Percentiles rank a stretch among this genome's conserved stretches.
Evolutionary conservation across 2,113 vertebrate species (phyloP).

Genomic region (Microtus richardsoni): DNA sequence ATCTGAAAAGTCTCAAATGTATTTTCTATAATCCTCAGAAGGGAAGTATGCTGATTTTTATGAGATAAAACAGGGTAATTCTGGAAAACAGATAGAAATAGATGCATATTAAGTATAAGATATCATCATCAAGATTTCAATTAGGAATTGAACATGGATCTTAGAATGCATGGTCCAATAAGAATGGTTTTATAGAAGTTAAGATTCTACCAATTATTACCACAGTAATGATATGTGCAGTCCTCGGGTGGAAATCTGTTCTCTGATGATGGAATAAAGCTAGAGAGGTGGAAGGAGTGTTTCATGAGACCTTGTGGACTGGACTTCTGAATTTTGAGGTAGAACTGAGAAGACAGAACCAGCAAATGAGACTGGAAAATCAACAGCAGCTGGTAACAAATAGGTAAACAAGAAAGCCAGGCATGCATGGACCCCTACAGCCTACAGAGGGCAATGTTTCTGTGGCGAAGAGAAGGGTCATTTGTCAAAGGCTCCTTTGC

Average conservation of each 20-base stretch:
- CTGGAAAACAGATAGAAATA: constrained; percentile 9
- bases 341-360: neutral
- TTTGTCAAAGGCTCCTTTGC: neutral
- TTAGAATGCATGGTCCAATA: neutral
- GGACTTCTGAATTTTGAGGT: constrained; percentile 7
- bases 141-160: neutral
- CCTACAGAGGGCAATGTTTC: neutral
- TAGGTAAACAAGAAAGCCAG: neutral
- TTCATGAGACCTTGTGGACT: neutral
- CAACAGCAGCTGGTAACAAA: neutral
- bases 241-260: neutral
- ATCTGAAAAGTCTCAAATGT: neutral
- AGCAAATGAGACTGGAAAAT: neutral
- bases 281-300: neutral
- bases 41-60: neutral
- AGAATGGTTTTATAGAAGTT: constrained; percentile 1
- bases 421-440: neutral
- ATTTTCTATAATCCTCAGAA: neutral
- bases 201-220: neutral
- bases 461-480: neutral
- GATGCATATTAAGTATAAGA: neutral
- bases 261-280: neutral
- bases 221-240: neutral
- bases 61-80: neutral
- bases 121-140: neutral